phyloP scores from a whole-genome alignment of 2,113 vertebrate species.

The Ramphastos sulfuratus region DNA sequence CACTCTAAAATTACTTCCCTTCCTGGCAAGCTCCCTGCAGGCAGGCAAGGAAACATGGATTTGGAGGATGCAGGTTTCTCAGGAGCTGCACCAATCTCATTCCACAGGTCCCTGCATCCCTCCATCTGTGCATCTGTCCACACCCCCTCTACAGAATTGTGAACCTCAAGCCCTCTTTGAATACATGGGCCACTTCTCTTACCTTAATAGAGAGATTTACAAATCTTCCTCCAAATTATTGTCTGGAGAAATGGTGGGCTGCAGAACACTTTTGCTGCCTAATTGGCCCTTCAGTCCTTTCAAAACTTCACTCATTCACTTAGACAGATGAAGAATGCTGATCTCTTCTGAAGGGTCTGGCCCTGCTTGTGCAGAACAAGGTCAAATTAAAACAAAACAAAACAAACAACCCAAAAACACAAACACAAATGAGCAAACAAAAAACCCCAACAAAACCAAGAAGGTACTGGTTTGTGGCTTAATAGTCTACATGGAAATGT shows the following conservation, averaged over 20 bases:
- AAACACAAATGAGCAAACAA: no score
- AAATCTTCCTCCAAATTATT: background rate
- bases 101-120: background rate
- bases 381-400: background rate
- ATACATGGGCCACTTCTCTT: background rate
- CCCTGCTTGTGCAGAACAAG: background rate
- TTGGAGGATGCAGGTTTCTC: conserved; percentile 8
- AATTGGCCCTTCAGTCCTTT: background rate
- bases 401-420: no score
- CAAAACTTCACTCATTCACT: background rate
- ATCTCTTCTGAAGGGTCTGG: background rate
- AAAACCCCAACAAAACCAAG: background rate
- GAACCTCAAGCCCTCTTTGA: background rate
- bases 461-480: background rate
- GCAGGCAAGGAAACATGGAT: background rate
- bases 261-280: background rate
- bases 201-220: background rate
- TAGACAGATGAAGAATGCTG: background rate
- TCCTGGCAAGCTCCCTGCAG: conserved; percentile 50
- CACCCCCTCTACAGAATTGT: background rate
- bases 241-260: background rate
- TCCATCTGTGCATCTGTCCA: background rate
- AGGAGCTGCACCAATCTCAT: background rate
- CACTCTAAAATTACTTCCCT: conserved; percentile 63
- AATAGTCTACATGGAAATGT: background rate